Evolutionary conservation across 2,888 invertebrate genomes (phyloP).

Genomic region (Anorthoa munda): DNA sequence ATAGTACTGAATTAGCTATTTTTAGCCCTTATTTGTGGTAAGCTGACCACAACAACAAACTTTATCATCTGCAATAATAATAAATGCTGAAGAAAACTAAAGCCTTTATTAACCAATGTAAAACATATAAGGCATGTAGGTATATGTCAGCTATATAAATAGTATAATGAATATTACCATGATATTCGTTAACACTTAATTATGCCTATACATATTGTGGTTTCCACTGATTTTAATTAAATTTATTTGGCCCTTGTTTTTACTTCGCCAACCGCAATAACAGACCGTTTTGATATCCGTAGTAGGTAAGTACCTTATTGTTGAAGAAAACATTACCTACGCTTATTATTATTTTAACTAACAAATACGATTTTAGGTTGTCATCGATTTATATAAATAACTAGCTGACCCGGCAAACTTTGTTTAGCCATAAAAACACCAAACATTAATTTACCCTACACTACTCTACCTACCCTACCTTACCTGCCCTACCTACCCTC

Average conservation of each 20-base stretch:
- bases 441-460: too few species aligned
- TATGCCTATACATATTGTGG: constrained; percentile 5
- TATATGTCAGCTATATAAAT: constrained; percentile 1
- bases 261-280: constrained; percentile 23
- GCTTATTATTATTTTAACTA: constrained; percentile 16
- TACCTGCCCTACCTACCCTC: too few species aligned
- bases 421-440: too few species aligned
- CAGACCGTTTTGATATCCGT: constrained; percentile 12
- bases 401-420: too few species aligned
- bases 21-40: background rate
- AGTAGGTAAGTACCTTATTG: background rate
- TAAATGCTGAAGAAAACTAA: constrained; percentile 5
- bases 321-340: constrained; percentile 6
- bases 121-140: background rate
- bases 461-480: too few species aligned
- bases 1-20: background rate
- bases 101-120: background rate
- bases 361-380: background rate
- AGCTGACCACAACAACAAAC: constrained; percentile 12
- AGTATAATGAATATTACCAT: background rate
- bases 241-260: constrained; percentile 11
- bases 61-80: background rate
- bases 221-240: constrained; percentile 23
- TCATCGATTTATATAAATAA: constrained; percentile 8
- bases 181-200: background rate